phyloP scores from a whole-genome alignment of 2,888 invertebrate genomes.

The Ornithoptera alexandrae region DNA sequence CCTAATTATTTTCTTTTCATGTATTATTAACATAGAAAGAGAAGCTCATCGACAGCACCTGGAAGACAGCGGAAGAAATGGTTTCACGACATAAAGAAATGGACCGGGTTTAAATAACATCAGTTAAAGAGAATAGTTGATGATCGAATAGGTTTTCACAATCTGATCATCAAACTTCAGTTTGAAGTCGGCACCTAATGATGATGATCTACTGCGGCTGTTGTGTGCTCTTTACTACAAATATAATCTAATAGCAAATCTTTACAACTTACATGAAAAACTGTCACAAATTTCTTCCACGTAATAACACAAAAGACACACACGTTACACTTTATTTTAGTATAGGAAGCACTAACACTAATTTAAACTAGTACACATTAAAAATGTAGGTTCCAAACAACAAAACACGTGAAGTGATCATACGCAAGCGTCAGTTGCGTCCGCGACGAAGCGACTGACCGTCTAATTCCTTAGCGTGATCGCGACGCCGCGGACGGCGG shows the following conservation, averaged over 20 bases:
- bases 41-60: neutral
- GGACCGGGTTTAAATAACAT: no score
- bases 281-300: neutral
- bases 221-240: no score
- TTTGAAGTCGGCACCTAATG: no score
- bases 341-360: neutral
- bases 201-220: no score
- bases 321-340: neutral
- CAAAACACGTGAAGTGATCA: slow-evolving; percentile 31
- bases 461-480: slow-evolving; percentile 58
- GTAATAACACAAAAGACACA: slow-evolving; percentile 1
- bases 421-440: slow-evolving; percentile 59
- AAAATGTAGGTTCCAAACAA: slow-evolving; percentile 14
- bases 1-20: no score
- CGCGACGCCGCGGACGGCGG: slow-evolving; percentile 41
- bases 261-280: slow-evolving; percentile 9
- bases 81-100: no score
- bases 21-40: neutral
- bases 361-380: slow-evolving; percentile 2
- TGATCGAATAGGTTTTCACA: no score
- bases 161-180: no score
- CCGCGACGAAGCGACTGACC: slow-evolving; percentile 63
- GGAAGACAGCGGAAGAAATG: no score
- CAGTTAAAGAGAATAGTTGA: no score
- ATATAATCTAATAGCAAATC: neutral